Evolutionary conservation across 2,888 invertebrate genomes (phyloP).

Genomic region (Drosophila neotestacea): DNA sequence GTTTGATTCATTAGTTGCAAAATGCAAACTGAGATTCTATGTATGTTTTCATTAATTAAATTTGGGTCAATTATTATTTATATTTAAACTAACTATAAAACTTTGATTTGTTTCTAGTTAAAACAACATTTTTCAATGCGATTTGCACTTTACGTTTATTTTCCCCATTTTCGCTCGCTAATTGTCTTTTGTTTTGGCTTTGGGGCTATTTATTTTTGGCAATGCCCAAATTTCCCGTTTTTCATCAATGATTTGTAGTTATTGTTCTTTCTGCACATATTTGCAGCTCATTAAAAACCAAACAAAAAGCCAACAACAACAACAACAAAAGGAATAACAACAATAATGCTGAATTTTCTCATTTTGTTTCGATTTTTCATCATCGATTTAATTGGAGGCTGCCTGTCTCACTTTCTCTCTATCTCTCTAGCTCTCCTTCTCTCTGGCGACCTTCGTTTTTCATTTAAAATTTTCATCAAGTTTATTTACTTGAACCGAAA

Average conservation of each 20-base stretch:
- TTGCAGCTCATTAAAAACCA: conserved; percentile 64
- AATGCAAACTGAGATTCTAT: background rate
- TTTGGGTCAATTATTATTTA: conserved; percentile 22
- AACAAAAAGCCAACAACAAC: conserved; percentile 16
- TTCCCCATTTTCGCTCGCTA: conserved; percentile 10
- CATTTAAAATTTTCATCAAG: conserved; percentile 55
- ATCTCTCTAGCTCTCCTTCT: background rate
- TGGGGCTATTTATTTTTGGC: conserved; percentile 25
- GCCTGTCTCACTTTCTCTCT: conserved; percentile 5
- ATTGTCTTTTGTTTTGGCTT: conserved; percentile 34
- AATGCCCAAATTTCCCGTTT: conserved; percentile 18
- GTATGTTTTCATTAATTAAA: conserved; percentile 21
- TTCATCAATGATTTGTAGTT: conserved; percentile 48
- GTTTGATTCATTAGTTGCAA: conserved; percentile 43
- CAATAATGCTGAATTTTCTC: conserved; percentile 14
- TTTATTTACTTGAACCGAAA: conserved; percentile 73
- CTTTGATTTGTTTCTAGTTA: conserved; percentile 21
- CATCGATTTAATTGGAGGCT: conserved; percentile 49
- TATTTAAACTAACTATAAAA: conserved; percentile 22
- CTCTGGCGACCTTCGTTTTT: conserved; percentile 57
- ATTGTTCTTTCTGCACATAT: conserved; percentile 31
- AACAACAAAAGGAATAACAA: background rate
- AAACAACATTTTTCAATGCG: conserved; percentile 20
- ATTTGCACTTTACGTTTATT: conserved; percentile 30
- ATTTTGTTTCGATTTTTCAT: conserved; percentile 45